These are phyloP conservation scores for Botia kubotai DNA, from an alignment of 2,797 vertebrate species.

Conservation along the genomic window DNA sequence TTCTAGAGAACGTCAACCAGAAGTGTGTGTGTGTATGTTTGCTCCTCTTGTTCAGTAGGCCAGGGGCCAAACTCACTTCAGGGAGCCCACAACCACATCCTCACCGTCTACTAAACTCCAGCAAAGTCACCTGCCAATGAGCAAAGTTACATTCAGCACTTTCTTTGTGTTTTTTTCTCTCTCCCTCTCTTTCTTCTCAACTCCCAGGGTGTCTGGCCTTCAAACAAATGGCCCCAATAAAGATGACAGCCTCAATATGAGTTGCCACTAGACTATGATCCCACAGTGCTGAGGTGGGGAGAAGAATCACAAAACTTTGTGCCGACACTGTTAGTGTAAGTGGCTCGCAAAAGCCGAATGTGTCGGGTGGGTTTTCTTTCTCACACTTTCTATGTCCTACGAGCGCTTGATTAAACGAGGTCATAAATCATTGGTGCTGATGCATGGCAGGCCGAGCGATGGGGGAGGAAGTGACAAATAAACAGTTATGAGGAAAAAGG, in stretches of 20 bases:
- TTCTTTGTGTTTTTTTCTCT: constrained; percentile 27
- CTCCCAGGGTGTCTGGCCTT: constrained; percentile 55
- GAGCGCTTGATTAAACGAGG: constrained; percentile 77
- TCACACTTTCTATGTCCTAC: constrained; percentile 56
- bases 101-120: constrained; percentile 34
- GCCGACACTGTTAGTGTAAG: constrained; percentile 21
- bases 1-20: constrained; percentile 35
- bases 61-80: constrained; percentile 36
- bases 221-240: constrained; percentile 59
- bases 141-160: constrained; percentile 44
- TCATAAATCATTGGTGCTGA: constrained; percentile 78
- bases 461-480: constrained; percentile 67
- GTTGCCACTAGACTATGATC: constrained; percentile 45
- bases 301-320: constrained; percentile 26
- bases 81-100: constrained; percentile 14
- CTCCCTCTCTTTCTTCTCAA: constrained; percentile 45
- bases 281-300: constrained; percentile 33
- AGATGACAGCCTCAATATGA: constrained; percentile 56
- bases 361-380: constrained; percentile 24
- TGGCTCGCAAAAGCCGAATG: constrained; percentile 27
- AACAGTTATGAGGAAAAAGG: constrained; percentile 63
- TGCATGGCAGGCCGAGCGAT: constrained; percentile 71
- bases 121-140: constrained; percentile 49
- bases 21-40: constrained; percentile 1
- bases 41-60: constrained; percentile 24